These are phyloP conservation scores for Spilogale gracilis DNA, from an alignment of 2,113 vertebrate species.

Conservation along the genomic window DNA sequence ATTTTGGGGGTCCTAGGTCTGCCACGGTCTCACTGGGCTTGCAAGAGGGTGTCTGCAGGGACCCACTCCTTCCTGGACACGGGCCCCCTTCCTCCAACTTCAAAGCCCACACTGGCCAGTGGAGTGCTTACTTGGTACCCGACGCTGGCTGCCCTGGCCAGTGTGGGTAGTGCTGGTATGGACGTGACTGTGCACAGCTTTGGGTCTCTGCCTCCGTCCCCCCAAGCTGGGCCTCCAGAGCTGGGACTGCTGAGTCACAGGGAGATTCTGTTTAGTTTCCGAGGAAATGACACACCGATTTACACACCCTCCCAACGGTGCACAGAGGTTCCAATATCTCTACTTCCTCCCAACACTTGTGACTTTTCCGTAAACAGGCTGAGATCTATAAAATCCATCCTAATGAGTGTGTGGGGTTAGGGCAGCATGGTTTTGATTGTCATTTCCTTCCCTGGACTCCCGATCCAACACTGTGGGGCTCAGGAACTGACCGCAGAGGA, in stretches of 20 bases:
- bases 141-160: neutral
- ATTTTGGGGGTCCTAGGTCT: neutral
- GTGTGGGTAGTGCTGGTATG: neutral
- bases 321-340: neutral
- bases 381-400: fast-evolving
- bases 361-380: neutral
- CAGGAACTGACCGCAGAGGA: fast-evolving
- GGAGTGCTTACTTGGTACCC: neutral
- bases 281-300: neutral
- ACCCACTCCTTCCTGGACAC: fast-evolving
- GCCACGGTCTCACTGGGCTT: fast-evolving
- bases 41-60: neutral
- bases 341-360: neutral
- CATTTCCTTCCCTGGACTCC: neutral
- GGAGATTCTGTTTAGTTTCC: too few relatives aligned
- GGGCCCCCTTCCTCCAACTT: neutral
- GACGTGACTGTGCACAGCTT: fast-evolving
- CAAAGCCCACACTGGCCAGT: neutral
- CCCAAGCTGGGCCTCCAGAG: fast-evolving
- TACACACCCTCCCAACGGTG: neutral
- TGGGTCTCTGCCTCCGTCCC: neutral
- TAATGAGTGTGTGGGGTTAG: neutral
- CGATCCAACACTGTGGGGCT: fast-evolving
- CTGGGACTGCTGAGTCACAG: fast-evolving
- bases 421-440: neutral